A percentile compares a stretch with the other conserved stretches of the same genome.
Evolutionary conservation across 2,888 invertebrate genomes (phyloP).

Genomic region (Chaetogeoica ovagalla): DNA sequence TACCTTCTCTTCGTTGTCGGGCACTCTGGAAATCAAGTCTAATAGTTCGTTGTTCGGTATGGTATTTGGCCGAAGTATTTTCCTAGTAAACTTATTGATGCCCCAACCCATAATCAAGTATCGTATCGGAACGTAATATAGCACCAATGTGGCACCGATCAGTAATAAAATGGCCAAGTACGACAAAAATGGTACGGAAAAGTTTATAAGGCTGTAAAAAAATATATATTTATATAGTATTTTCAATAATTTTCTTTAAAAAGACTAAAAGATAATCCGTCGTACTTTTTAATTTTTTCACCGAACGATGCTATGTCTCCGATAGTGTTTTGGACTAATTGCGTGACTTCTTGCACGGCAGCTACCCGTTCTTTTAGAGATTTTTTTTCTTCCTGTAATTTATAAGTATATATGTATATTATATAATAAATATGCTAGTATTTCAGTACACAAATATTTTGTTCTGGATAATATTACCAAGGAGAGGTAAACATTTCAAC

Average conservation of each 20-base stretch:
- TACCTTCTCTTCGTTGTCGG: constrained; percentile 90
- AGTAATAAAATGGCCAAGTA: constrained; percentile 84
- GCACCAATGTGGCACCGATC: constrained; percentile 72
- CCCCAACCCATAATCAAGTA: constrained; percentile 93
- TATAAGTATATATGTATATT: too few species aligned
- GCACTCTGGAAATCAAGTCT: constrained; percentile 91
- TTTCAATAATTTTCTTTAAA: not conserved
- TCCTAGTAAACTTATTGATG: constrained; percentile 91
- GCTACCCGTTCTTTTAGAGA: constrained; percentile 90
- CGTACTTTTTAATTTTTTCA: constrained; percentile 92
- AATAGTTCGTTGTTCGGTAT: constrained; percentile 96
- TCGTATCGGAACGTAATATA: constrained; percentile 87
- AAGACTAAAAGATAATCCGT: not conserved
- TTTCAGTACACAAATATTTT: too few species aligned
- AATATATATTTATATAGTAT: constrained; percentile 34
- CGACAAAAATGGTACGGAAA: constrained; percentile 94
- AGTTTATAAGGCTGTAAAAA: constrained; percentile 83
- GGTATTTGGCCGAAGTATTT: constrained; percentile 87
- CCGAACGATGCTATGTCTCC: constrained; percentile 92
- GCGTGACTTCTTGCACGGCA: constrained; percentile 95
- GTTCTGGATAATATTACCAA: too few species aligned
- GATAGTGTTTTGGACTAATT: constrained; percentile 93
- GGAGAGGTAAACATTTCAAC: too few species aligned
- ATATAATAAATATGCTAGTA: too few species aligned
- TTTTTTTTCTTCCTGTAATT: constrained; percentile 84